phyloP scores from a whole-genome alignment of 1,140 invertebrate genomes.

The Helicoverpa zea region DNA sequence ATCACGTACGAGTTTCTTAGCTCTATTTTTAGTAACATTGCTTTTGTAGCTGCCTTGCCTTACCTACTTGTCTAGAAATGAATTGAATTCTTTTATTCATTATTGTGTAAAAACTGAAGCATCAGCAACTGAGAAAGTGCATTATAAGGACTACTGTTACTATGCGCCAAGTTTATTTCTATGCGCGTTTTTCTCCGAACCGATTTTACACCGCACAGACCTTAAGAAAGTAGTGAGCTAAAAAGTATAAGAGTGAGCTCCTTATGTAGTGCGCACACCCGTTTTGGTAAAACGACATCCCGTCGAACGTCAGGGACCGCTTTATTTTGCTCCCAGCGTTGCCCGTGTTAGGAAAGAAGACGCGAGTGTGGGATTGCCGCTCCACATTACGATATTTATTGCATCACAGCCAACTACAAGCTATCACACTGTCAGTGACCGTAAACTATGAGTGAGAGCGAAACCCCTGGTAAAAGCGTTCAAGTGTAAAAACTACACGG shows the following conservation, averaged over 20 bases:
- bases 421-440: constrained; percentile 15
- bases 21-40: neutral
- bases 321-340: constrained; percentile 46
- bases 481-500: constrained; percentile 23
- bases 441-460: constrained; percentile 38
- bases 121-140: constrained; percentile 33
- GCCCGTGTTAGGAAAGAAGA: constrained; percentile 52
- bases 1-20: neutral
- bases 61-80: neutral
- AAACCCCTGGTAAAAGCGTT: neutral
- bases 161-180: constrained; percentile 21
- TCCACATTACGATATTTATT: constrained; percentile 51
- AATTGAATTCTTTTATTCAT: constrained; percentile 1
- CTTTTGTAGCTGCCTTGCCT: neutral
- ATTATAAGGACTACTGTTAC: constrained; percentile 29
- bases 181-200: constrained; percentile 7
- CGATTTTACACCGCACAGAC: constrained; percentile 34
- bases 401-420: constrained; percentile 42
- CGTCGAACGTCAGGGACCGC: constrained; percentile 47
- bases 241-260: constrained; percentile 41
- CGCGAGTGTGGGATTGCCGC: constrained; percentile 46
- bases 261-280: constrained; percentile 23
- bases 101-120: neutral
- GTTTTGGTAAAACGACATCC: constrained; percentile 53
- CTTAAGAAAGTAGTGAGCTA: constrained; percentile 47